A percentile compares a stretch with the other conserved stretches of the same genome.
Conservation (phyloP, 2,113 vertebrate species). For the Salvelinus fontinalis region DNA sequence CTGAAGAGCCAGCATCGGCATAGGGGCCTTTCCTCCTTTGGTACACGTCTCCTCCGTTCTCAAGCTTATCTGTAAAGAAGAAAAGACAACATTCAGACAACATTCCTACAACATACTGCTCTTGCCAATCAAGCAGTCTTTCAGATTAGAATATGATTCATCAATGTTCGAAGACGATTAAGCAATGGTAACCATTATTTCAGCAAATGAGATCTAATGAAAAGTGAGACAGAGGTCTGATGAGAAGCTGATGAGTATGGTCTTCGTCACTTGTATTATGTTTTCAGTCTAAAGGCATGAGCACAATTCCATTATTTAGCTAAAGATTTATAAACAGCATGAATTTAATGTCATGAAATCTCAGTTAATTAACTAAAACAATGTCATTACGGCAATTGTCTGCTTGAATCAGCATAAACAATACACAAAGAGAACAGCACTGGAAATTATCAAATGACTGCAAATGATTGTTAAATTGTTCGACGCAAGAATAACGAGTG, state of each 20-base stretch:
- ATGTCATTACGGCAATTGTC: neutral
- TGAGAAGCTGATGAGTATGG: too few species aligned
- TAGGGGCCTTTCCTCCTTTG: constrained; percentile 75
- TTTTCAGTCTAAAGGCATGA: too few species aligned
- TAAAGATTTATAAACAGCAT: neutral
- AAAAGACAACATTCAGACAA: neutral
- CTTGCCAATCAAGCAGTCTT: constrained; percentile 7
- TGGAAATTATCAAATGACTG: neutral
- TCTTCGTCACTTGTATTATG: too few species aligned
- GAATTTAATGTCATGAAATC: neutral
- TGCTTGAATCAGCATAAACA: neutral
- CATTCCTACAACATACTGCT: neutral
- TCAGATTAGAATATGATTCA: neutral
- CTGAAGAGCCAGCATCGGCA: neutral
- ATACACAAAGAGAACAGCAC: neutral
- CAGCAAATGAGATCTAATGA: too few species aligned
- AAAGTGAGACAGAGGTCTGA: too few species aligned
- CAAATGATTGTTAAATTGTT: neutral
- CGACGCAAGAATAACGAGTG: neutral
- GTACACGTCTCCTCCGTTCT: constrained; percentile 87
- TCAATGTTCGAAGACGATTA: neutral
- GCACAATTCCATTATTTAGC: neutral
- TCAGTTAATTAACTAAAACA: neutral
- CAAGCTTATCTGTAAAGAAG: constrained; percentile 80
- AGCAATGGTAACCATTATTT: neutral